These are phyloP conservation scores for Hydropotes inermis DNA, from an alignment of 2,113 vertebrate genomes.

Conservation along the genomic window DNA sequence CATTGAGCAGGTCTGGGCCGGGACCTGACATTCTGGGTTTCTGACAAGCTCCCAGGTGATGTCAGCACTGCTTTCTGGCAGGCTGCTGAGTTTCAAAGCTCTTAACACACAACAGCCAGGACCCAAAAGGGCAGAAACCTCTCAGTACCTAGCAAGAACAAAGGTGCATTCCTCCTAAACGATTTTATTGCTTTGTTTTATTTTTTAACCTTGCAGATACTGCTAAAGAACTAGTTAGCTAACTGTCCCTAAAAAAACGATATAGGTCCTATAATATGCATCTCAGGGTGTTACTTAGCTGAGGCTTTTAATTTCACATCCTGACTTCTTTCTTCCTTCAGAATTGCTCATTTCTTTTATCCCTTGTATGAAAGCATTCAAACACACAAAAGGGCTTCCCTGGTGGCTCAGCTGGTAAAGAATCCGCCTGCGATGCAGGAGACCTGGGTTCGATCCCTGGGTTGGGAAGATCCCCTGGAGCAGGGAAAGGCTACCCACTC, in stretches of 20 bases:
- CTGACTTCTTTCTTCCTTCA: background rate
- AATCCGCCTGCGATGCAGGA: no score
- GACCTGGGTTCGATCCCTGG: no score
- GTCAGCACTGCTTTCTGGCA: background rate
- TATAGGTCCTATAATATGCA: background rate
- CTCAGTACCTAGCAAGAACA: background rate
- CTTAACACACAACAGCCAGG: background rate
- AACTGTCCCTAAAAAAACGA: no score
- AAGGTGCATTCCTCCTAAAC: background rate
- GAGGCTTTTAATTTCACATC: background rate
- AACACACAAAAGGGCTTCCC: background rate
- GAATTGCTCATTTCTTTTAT: background rate
- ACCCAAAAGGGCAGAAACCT: no score
- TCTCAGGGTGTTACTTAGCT: background rate
- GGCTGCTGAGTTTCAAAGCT: background rate
- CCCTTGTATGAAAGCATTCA: background rate
- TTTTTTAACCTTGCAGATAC: background rate
- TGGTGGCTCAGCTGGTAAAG: no score
- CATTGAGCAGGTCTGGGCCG: background rate
- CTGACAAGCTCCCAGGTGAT: background rate
- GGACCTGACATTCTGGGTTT: background rate
- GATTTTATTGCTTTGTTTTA: background rate
- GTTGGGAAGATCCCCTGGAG: no score
- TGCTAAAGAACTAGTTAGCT: background rate
- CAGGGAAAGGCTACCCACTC: no score